Evolutionary conservation across 2,888 invertebrate species (phyloP), one percentile per base, ranked within the genome.

Genomic region (Morpho achilles): DNA sequence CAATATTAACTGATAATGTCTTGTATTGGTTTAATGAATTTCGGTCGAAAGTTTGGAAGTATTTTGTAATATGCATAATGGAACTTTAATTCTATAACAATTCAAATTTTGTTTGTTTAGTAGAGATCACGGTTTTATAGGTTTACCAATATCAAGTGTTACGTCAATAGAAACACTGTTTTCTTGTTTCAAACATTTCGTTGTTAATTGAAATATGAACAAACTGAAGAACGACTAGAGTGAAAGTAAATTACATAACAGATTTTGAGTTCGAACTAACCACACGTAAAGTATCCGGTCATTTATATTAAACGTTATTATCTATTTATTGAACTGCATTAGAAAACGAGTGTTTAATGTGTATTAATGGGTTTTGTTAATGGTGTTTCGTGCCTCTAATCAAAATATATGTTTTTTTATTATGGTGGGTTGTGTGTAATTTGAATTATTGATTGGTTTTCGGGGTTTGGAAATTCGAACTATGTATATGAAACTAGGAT

Each of bases 181-280:
- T 70, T 67, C 68, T 60, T 72, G 73, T 70, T 71, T 69, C 72
- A 69, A 75, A 73, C 73, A 72, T 75, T 79, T 76, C 71, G 69
- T 76, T 84, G 84, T 80, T 87, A 86, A 87, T 84, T 84, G 81
- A 76, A 81, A 79, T 76, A 70, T 75, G 75, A 75, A 75, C 78
- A 76, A 76, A 76, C 72, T 72, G 62, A 71, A 66, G 73, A 77
- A 77, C 72, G 66, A 69, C 68, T 74, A 63, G 62, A 69, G 87
- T 77, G 87, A 87, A 87, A 87, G 87, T 81, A 58, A 23, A 64
- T 86, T 84, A 69, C 69, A 68, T 76, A 83, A 87, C 67, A 43
- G 53, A 43, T 56, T 53, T 50, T 54, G 63, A 59, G 47, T 65
- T 63, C 56, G 59, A 67, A 69, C 69, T 75, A 75, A 79, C 78